These are phyloP conservation scores for Aphelinus atriplicis DNA, from an alignment of 1,140 invertebrate genomes.

Conservation along the genomic window DNA sequence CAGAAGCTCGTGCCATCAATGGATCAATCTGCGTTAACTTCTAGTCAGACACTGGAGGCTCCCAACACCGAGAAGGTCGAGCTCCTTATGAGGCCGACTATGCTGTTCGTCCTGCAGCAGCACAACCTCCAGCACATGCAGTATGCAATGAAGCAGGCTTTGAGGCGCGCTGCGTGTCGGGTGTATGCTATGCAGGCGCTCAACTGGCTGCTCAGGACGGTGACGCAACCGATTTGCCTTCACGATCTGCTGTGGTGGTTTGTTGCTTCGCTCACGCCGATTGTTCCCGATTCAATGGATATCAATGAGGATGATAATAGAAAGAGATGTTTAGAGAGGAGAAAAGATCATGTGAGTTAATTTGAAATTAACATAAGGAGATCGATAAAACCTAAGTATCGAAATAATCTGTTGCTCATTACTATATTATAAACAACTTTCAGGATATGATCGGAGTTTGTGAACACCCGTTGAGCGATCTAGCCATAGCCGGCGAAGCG, in stretches of 20 bases:
- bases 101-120: conserved; percentile 85
- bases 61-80: conserved; percentile 59
- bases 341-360: conserved; percentile 67
- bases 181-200: conserved; percentile 92
- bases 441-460: conserved; percentile 71
- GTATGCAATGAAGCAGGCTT: conserved; percentile 83
- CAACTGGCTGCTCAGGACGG: conserved; percentile 93
- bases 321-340: conserved; percentile 57
- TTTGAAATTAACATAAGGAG: not conserved
- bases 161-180: conserved; percentile 84
- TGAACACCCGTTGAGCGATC: conserved; percentile 85
- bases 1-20: conserved; percentile 75
- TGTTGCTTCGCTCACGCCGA: conserved; percentile 76
- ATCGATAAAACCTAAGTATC: no score
- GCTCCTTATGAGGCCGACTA: conserved; percentile 75
- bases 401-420: not conserved
- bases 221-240: conserved; percentile 88
- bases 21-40: conserved; percentile 68
- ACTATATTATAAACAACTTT: conserved; percentile 5
- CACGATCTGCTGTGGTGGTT: conserved; percentile 98
- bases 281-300: conserved; percentile 55
- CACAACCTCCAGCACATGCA: conserved; percentile 85
- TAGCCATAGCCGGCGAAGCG: conserved; percentile 82
- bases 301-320: conserved; percentile 66
- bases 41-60: conserved; percentile 55